Evolutionary conservation across 2,797 vertebrate genomes (phyloP).

Genomic region (Macrochelys suwanniensis): DNA sequence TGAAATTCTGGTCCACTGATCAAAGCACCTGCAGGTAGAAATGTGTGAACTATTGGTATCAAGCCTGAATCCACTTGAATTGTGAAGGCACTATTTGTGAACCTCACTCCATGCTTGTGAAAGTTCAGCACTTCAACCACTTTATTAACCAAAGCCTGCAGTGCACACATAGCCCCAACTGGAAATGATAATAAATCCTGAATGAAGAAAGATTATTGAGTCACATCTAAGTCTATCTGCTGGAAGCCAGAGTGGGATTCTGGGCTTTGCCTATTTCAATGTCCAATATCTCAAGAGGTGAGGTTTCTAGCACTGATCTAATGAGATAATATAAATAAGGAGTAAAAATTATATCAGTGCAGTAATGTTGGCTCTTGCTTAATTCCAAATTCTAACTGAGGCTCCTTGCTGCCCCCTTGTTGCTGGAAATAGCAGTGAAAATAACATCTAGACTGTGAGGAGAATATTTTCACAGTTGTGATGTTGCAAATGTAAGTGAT

Average conservation of each 20-base stretch:
- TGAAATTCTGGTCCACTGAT: background rate
- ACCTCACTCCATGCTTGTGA: background rate
- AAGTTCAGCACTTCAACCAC: background rate
- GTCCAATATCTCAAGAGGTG: background rate
- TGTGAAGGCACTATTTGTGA: background rate
- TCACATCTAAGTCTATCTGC: fast-evolving
- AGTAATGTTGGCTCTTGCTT: background rate
- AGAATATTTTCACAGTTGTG: background rate
- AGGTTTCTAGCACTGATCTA: conserved; percentile 6
- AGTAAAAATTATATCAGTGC: background rate
- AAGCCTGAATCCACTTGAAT: background rate
- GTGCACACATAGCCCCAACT: background rate
- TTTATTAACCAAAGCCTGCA: background rate
- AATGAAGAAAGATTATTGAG: background rate
- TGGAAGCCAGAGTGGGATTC: background rate
- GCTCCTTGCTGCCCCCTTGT: conserved; percentile 77
- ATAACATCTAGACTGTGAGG: background rate
- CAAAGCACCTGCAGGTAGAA: conserved; percentile 21
- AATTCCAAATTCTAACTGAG: conserved; percentile 15
- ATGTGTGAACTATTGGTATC: background rate
- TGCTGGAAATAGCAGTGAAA: conserved; percentile 53
- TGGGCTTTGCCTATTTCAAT: background rate
- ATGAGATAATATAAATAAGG: background rate
- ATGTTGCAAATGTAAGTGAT: conserved; percentile 24
- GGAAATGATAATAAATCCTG: fast-evolving